Conservation (phyloP, 2,797 vertebrate species). For the Phoebastria nigripes region DNA sequence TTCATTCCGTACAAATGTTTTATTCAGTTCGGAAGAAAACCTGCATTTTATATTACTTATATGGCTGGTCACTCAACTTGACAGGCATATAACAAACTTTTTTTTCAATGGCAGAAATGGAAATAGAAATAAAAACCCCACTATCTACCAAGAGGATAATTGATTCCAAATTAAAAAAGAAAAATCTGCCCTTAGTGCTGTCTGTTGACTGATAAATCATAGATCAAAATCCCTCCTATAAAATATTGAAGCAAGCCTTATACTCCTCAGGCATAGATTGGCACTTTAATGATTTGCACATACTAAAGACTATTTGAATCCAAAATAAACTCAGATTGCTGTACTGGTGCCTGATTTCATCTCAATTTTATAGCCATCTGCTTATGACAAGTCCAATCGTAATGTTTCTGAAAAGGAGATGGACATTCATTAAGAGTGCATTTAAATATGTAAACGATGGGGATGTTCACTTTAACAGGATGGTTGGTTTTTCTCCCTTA, state of each 20-base stretch:
- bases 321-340: slow-evolving; percentile 57
- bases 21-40: slow-evolving; percentile 16
- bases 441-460: not conserved
- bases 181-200: slow-evolving; percentile 13
- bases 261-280: slow-evolving; percentile 32
- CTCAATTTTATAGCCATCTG: slow-evolving; percentile 21
- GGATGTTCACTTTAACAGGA: not conserved
- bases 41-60: slow-evolving; percentile 8
- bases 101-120: slow-evolving; percentile 7
- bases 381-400: not conserved
- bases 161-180: slow-evolving; percentile 59
- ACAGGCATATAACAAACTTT: not conserved
- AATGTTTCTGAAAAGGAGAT: not conserved
- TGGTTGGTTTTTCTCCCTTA: not conserved
- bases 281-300: slow-evolving; percentile 64
- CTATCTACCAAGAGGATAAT: slow-evolving; percentile 41
- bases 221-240: slow-evolving; percentile 73
- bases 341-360: slow-evolving; percentile 37
- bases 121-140: not conserved
- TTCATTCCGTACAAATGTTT: not conserved
- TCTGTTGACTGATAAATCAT: slow-evolving; percentile 75
- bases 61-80: slow-evolving; percentile 50
- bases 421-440: not conserved
- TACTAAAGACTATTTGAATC: slow-evolving; percentile 63
- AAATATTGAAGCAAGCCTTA: slow-evolving; percentile 71